Percentiles rank a stretch among this genome's conserved stretches.
Evolutionary conservation across 2,113 vertebrate species (phyloP).

Genomic region (Amphiprion ocellaris): DNA sequence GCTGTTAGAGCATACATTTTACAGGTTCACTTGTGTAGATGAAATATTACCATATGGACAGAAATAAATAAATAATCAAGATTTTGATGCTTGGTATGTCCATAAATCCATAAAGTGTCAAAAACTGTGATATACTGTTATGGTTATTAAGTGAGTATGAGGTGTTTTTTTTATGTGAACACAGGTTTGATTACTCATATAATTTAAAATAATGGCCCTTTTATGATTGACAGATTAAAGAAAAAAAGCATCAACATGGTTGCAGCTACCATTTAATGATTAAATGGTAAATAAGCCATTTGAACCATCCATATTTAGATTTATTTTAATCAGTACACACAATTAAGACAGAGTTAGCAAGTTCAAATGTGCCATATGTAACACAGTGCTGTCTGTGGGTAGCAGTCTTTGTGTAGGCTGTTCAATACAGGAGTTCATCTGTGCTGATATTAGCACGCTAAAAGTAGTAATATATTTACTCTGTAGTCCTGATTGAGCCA

Average conservation of each 20-base stretch:
- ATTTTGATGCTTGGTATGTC: neutral
- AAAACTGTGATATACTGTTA: neutral
- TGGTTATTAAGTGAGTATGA: too few species aligned
- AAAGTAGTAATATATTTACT: constrained; percentile 80
- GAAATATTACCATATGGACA: neutral
- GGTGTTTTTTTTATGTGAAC: too few species aligned
- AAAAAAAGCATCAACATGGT: neutral
- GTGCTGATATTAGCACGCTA: constrained; percentile 5
- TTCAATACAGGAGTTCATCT: constrained; percentile 4
- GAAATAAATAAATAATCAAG: neutral
- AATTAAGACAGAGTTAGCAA: neutral
- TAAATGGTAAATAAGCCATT: neutral
- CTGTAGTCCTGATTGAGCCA: constrained; percentile 89
- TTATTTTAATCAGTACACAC: neutral
- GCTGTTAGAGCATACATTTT: neutral
- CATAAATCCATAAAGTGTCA: neutral
- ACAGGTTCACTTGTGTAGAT: neutral
- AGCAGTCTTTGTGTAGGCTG: neutral
- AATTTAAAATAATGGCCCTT: neutral
- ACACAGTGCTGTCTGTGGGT: constrained; percentile 21
- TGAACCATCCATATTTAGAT: too few species aligned
- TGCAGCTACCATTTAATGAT: neutral
- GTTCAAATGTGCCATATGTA: neutral
- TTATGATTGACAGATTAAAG: neutral
- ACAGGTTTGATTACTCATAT: neutral